Conservation (phyloP, 1,140 invertebrate species). For the Drosophila rufa region DNA sequence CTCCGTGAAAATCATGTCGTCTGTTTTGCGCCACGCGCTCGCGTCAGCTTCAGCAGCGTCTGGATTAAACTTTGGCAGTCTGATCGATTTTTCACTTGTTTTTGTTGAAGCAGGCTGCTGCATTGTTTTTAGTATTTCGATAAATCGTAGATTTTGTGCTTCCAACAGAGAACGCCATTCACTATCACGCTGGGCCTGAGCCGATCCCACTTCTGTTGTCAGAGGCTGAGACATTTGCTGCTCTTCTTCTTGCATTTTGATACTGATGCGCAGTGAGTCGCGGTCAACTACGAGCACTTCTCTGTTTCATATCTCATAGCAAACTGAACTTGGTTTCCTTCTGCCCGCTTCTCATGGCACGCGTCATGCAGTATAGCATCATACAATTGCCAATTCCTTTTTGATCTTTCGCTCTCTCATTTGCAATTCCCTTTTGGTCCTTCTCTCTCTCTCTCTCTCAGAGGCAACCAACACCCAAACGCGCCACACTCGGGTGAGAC, state of each 20-base stretch:
- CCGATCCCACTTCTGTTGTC: slow-evolving; percentile 7
- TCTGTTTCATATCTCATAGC: neutral
- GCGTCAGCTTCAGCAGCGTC: slow-evolving; percentile 5
- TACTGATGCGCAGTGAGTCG: neutral
- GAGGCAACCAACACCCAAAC: neutral
- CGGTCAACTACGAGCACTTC: neutral
- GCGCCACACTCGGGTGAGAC: too few relatives aligned
- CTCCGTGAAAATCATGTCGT: slow-evolving; percentile 1
- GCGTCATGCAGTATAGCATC: neutral
- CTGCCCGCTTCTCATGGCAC: too few relatives aligned
- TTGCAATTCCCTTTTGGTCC: slow-evolving; percentile 4
- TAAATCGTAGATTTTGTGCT: slow-evolving; percentile 10
- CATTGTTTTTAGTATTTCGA: slow-evolving; percentile 12
- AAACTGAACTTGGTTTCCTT: slow-evolving; percentile 2
- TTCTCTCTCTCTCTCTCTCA: neutral
- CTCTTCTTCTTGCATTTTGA: slow-evolving; percentile 8
- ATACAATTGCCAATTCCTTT: slow-evolving; percentile 4
- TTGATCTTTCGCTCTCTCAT: neutral
- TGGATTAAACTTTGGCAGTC: slow-evolving; percentile 6
- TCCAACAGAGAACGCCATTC: neutral
- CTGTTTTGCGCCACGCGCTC: slow-evolving; percentile 7
- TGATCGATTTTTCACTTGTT: slow-evolving; percentile 5
- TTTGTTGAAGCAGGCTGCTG: slow-evolving; percentile 7
- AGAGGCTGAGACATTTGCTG: neutral
- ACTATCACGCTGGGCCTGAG: slow-evolving; percentile 2